Evolutionary conservation across 2,113 vertebrate species (phyloP), one percentile per base, ranked within the genome.

Genomic region (Pangasianodon hypophthalmus): DNA sequence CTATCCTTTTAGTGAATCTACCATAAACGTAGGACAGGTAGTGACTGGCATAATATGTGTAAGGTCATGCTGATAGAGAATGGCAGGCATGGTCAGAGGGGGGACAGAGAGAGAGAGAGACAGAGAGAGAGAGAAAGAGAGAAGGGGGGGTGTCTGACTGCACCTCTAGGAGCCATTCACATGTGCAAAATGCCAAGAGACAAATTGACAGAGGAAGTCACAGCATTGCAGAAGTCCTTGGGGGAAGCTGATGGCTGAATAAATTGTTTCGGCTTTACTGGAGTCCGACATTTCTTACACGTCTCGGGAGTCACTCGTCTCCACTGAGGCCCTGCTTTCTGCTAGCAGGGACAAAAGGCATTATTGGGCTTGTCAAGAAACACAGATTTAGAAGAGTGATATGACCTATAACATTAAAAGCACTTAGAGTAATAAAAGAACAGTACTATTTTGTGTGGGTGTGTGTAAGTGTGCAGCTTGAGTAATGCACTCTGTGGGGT

Each of bases 371-470:
- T 91, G 90, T 91, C 94, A 92, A 29, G 32, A 77, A 84, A 77
- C 89, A 89, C 92, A 93, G 91, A 95, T 94, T 94, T 94, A 88
- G 81, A 82, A 92, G 89, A 93, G 91, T 77, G 93, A 92, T 75
- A 92, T 89, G 91, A n/a, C 89, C 92, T 91, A 85, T 90, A 93
- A 89, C 85, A 91, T 92, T 93, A 94, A 92, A 93, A 89, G 88
- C 19, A 56, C 90, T 89, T 88, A 91, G 94, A 92, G 89, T 89
- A 91, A 92, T 93, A 84, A 69, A 92, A 64, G 87, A 94, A 85
- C 93, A 92, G 89, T 90, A 94, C 91, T 56, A 85, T 93, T 88
- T 92, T 87, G 4, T 62, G 48, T 37, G 9, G 50, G 16, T 37
- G 81, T 73, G 85, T 85, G 71, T 93, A 41, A 93, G 46, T 24